A percentile compares a stretch with the other conserved stretches of the same genome.
These are phyloP conservation scores for Triplophysa tibetana DNA, from an alignment of 2,113 vertebrate species.

Conservation along the genomic window DNA sequence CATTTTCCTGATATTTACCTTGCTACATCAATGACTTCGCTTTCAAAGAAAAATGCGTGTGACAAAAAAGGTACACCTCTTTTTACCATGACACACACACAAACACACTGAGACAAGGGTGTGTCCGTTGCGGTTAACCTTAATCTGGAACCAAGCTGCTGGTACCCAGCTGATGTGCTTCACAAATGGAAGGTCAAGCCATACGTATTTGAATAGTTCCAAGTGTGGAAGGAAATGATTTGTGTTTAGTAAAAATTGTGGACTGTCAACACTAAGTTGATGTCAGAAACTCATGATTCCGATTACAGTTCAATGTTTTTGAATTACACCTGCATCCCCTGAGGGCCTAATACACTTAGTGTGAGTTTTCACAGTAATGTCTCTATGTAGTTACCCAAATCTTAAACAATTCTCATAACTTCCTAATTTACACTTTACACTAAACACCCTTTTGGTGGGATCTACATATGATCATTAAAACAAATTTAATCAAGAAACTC, in stretches of 20 bases:
- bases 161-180: neutral
- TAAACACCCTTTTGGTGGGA: no score
- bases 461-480: no score
- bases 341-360: no score
- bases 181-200: constrained; percentile 2
- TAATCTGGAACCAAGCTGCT: constrained; percentile 37
- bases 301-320: neutral
- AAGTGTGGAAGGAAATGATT: neutral
- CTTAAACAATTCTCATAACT: no score
- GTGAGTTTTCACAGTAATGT: no score
- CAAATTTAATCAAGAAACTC: no score
- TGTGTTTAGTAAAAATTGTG: neutral
- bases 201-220: neutral
- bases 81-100: constrained; percentile 3
- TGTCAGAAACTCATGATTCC: neutral
- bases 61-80: constrained; percentile 33
- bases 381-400: no score
- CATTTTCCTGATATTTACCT: constrained; percentile 61
- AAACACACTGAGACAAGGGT: constrained; percentile 33
- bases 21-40: constrained; percentile 1
- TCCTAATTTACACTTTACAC: no score
- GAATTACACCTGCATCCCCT: neutral
- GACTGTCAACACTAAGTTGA: neutral
- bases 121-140: constrained; percentile 58
- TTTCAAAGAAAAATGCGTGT: constrained; percentile 14